Evolutionary conservation across 2,888 invertebrate species (phyloP), one percentile per base, ranked within the genome.

Genomic region (Trachelus stipa): DNA sequence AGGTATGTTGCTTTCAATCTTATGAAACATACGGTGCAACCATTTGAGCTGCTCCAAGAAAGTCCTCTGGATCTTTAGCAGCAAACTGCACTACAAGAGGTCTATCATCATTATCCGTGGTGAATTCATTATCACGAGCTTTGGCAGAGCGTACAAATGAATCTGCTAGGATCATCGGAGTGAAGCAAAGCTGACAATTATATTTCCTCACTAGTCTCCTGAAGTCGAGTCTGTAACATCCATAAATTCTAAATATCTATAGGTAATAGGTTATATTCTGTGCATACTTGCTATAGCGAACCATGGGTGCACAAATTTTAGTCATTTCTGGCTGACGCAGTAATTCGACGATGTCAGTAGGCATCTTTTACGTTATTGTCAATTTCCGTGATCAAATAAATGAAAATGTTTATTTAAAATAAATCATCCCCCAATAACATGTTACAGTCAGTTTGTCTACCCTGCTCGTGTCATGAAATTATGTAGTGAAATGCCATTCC

Each of bases 81-180:
- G 99, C 99, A 94, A 99, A 99, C 91, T 99, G 99, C 0, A 96
- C 97, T 83, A 99, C 94, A 68, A 99, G 89, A 1, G 99, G 99
- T 35, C 94, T 92, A 91, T 99, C 99, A 84, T 92, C 88, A 79
- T 88, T 81, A 85, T 94, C 95, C 2, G 97, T 97, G 11, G 95
- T 93, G 89, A 98, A 97, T 91, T 98, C 97, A 91, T 94, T 96
- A 9, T 93, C 91, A 76, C 99, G 94, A 23, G 98, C 98, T 92
- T 97, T 96, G 77, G 94, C 92, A 82, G 98, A 98, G 88, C 95
- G 95, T 77, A 97, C 95, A 92, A 99, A 99, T 1, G 98, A 98
- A 91, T 98, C 96, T 0, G 99, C 97, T 82, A 99, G 93, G 85
- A 99, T 98, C 99, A 99, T 99, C 0, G 99, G 99, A 0, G 98